Conservation (phyloP, 2,888 invertebrate species). For the Muscina levida region DNA sequence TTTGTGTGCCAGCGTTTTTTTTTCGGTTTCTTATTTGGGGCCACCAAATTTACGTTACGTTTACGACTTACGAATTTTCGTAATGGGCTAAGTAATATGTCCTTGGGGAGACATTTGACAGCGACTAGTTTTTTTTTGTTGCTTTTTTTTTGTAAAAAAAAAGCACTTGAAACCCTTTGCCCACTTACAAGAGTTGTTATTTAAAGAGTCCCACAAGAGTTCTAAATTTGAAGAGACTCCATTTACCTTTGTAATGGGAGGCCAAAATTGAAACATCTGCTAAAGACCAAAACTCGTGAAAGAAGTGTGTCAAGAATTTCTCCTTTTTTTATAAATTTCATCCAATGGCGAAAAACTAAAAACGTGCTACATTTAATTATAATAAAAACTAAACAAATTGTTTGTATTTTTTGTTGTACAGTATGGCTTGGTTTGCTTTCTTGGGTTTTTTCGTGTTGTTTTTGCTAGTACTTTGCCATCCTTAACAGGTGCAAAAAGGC, state of each 20-base stretch:
- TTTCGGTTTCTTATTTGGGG: no score
- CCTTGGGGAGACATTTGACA: constrained; percentile 41
- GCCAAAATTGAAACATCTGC: background rate
- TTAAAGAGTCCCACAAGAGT: constrained; percentile 31
- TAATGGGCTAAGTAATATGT: constrained; percentile 35
- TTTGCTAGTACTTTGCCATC: background rate
- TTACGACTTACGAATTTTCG: constrained; percentile 17
- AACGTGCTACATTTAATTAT: constrained; percentile 42
- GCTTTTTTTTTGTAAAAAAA: background rate
- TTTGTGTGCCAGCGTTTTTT: background rate
- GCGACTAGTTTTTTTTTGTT: constrained; percentile 34
- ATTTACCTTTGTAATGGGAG: background rate
- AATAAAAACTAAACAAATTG: constrained; percentile 48
- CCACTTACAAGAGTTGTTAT: background rate
- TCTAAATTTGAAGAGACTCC: constrained; percentile 38
- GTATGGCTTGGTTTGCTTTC: background rate
- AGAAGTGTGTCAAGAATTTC: no score
- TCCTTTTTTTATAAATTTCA: no score
- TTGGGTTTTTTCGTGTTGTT: constrained; percentile 29
- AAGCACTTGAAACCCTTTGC: background rate
- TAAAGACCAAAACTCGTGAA: background rate
- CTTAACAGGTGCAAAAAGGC: constrained; percentile 51
- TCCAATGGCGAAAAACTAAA: no score
- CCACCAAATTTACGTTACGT: constrained; percentile 11
- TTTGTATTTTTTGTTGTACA: constrained; percentile 45